phyloP scores from a whole-genome alignment of 2,888 invertebrate species.

The Crepidodera aurea region DNA sequence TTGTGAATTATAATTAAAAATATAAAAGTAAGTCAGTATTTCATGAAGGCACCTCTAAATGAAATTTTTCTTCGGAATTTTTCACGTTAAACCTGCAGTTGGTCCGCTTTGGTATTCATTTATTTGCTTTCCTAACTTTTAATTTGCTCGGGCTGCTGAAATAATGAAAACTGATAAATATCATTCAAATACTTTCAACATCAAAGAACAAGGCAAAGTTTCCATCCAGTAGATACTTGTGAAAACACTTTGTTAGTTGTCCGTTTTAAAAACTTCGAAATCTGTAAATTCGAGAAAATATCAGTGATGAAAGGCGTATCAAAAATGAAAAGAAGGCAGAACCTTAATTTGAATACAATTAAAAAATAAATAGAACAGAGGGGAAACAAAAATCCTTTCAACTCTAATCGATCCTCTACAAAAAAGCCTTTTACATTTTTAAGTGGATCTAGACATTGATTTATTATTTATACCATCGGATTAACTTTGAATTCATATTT shows the following conservation, averaged over 20 bases:
- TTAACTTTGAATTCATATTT: slow-evolving; percentile 38
- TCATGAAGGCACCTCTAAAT: no score
- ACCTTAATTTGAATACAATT: slow-evolving; percentile 48
- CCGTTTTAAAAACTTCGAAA: slow-evolving; percentile 34
- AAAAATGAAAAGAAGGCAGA: slow-evolving; percentile 37
- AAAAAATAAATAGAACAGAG: slow-evolving; percentile 52
- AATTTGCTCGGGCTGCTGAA: slow-evolving; percentile 29
- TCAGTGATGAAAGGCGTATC: slow-evolving; percentile 34
- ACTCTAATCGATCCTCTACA: slow-evolving; percentile 51
- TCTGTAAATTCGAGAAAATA: slow-evolving; percentile 27
- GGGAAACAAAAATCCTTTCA: slow-evolving; percentile 54
- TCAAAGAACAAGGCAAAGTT: slow-evolving; percentile 29
- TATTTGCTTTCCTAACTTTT: slow-evolving; percentile 32
- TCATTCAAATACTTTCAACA: slow-evolving; percentile 24
- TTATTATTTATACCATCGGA: slow-evolving; percentile 51
- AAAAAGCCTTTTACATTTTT: slow-evolving; percentile 53
- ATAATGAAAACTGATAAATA: slow-evolving; percentile 23
- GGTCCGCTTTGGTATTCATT: slow-evolving; percentile 28
- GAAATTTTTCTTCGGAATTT: no score
- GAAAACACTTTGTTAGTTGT: slow-evolving; percentile 28
- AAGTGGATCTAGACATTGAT: slow-evolving; percentile 57
- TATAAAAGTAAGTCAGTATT: no score
- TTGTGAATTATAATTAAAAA: no score
- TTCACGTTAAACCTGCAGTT: slow-evolving; percentile 22
- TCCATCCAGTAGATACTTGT: slow-evolving; percentile 21